A percentile compares a stretch with the other conserved stretches of the same genome.
Evolutionary conservation across 1,140 invertebrate genomes (phyloP).

Genomic region (Macrotrachela quadricornifera): DNA sequence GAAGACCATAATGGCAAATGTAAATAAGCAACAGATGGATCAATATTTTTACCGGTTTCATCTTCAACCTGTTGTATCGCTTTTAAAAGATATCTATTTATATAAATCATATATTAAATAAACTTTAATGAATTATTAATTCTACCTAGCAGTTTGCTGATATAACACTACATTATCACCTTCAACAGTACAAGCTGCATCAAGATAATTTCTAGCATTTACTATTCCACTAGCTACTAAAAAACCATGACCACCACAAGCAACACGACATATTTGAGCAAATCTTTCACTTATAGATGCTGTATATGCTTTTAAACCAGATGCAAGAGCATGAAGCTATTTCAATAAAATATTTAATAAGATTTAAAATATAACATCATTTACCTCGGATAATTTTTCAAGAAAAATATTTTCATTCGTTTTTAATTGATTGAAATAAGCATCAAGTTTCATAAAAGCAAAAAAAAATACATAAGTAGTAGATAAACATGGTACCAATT

Average conservation of each 20-base stretch:
- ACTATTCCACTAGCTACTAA: conserved; percentile 63
- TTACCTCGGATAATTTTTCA: too few relatives aligned
- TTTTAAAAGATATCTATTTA: too few relatives aligned
- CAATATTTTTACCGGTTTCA: too few relatives aligned
- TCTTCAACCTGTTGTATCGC: too few relatives aligned
- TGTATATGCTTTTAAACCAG: conserved; percentile 66
- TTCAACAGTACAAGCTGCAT: conserved; percentile 71
- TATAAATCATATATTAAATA: too few relatives aligned
- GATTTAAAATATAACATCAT: too few relatives aligned
- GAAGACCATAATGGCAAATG: too few relatives aligned
- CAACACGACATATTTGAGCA: conserved; percentile 51
- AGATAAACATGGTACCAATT: conserved; percentile 58
- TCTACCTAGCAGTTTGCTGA: conserved; percentile 57
- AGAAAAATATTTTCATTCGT: too few relatives aligned
- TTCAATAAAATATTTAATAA: conserved; percentile 1
- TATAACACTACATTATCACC: conserved; percentile 77
- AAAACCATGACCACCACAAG: conserved; percentile 82
- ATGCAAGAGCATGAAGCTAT: conserved; percentile 56
- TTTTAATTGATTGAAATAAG: conserved; percentile 20
- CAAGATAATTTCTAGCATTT: conserved; percentile 51
- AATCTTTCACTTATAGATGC: conserved; percentile 47
- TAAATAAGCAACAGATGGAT: too few relatives aligned
- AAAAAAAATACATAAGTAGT: conserved; percentile 51
- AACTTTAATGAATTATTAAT: conserved; percentile 28
- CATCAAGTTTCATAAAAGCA: conserved; percentile 38